Evolutionary conservation across 2,113 vertebrate genomes (phyloP).

Genomic region (Plecturocebus donacophilus): DNA sequence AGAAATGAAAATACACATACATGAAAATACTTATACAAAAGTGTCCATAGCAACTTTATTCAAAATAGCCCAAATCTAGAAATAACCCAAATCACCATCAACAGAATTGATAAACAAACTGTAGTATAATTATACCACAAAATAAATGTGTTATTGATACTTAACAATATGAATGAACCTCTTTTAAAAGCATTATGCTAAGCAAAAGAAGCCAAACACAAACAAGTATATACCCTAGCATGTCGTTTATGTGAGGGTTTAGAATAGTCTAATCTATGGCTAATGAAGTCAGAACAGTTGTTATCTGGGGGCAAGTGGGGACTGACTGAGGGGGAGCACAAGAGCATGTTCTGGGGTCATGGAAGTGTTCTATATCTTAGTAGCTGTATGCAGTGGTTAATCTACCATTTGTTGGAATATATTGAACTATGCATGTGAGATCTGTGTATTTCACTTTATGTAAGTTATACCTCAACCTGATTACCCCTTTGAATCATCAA

Average conservation of each 20-base stretch:
- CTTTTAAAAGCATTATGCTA: not conserved
- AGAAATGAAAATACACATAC: not conserved
- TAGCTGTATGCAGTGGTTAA: not conserved
- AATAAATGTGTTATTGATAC: not conserved
- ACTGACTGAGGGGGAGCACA: not conserved
- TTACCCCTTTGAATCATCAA: not conserved
- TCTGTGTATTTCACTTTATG: not conserved
- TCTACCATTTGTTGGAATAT: not conserved
- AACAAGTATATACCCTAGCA: not conserved
- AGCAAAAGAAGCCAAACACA: not conserved
- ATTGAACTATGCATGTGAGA: not conserved
- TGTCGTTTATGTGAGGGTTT: not conserved
- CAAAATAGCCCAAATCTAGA: not conserved
- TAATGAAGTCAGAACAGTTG: not conserved
- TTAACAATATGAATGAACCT: not conserved
- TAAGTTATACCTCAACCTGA: not conserved
- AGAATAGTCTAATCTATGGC: not conserved
- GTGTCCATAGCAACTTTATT: not conserved
- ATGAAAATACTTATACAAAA: not conserved
- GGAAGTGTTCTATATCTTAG: not conserved
- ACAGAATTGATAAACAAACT: not conserved
- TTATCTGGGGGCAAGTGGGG: not conserved
- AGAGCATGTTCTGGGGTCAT: not conserved
- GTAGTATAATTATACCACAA: not conserved
- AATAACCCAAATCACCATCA: not conserved